Evolutionary conservation across 2,113 vertebrate species (phyloP).

Genomic region (Psittacula cyanocephala): DNA sequence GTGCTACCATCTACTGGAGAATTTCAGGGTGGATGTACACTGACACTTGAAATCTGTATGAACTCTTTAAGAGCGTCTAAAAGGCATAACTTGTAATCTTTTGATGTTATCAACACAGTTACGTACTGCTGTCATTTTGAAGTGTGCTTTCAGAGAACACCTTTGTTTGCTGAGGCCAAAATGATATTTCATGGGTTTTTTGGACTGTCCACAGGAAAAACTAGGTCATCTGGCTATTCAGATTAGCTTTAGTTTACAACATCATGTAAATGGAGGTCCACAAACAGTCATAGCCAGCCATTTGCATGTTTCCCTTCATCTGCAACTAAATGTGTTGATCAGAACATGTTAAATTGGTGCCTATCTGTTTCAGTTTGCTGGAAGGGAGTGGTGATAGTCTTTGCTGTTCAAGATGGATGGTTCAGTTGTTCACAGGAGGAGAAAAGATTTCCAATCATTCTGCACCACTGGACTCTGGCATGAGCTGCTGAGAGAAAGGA

Average conservation of each 20-base stretch:
- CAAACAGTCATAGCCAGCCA: neutral
- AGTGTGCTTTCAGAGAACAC: neutral
- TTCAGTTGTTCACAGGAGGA: slow-evolving; percentile 56
- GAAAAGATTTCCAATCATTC: slow-evolving; percentile 63
- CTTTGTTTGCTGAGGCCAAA: neutral
- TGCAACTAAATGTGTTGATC: neutral
- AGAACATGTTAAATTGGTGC: neutral
- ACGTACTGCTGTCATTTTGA: neutral
- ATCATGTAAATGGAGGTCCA: neutral
- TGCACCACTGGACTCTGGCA: slow-evolving; percentile 59
- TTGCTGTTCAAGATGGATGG: slow-evolving; percentile 41
- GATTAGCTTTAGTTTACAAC: neutral
- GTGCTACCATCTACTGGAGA: neutral
- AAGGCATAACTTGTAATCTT: neutral
- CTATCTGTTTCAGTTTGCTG: neutral
- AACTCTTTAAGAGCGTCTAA: neutral
- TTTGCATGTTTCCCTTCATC: neutral
- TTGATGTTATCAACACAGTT: neutral
- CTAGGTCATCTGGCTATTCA: neutral
- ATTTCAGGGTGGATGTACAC: neutral
- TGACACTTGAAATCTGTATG: neutral
- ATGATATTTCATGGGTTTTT: neutral
- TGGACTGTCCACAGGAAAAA: neutral
- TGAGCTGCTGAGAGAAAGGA: slow-evolving; percentile 25
- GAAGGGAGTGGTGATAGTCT: neutral